Base-by-base conservation (phyloP, 2,888 invertebrate genomes). In the Crocallis elinguaria region DNA sequence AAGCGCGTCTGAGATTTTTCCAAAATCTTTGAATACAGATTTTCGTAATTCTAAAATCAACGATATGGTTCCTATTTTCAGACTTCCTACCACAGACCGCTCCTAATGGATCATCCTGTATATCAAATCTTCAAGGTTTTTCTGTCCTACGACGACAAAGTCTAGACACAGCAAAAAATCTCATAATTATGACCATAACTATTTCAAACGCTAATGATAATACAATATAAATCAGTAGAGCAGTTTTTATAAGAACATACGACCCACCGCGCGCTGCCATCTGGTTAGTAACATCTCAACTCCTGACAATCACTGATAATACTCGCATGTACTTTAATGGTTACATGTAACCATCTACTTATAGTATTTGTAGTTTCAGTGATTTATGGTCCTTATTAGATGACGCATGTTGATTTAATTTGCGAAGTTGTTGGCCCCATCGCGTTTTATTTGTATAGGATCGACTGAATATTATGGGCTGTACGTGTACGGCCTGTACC, bases 241-340 rank as follows among this genome's bases (percentile, higher is more conserved):
- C n/a, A 49, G 56, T 83, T 83, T 82, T 75, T 80, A 67, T 75
- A 64, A 65, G 64, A 69, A 64, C 65, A 49, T 46, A 62, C 66
- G 86, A 84, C 87, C 87, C 75, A 84, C 89, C 89, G 81, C 59
- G 44, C 76, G 71, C 54, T 71, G 81, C 75, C 90, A 90, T 90
- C 86, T 90, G 90, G 81, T 86, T 88, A 86, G 86, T 88, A 89
- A 86, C 88, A 86, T 75, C 69, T 64, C 58, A 86, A 75, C 70
- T 64, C 58, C 77, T 84, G 88, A 88, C 86, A 88, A 84, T 87
- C 82, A 66, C 83, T 74, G 87, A 86, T 84, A 85, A 66, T 72
- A 72, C 77, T 77, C 67, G 69, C 62, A 55, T 61, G 68, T 67
- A 60, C 62, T 73, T 70, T 67, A 70, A 70, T 74, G 69, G 75